Evolutionary conservation across 2,888 invertebrate species (phyloP), one percentile per base, ranked within the genome.

Genomic region (Leptopilina myrica): DNA sequence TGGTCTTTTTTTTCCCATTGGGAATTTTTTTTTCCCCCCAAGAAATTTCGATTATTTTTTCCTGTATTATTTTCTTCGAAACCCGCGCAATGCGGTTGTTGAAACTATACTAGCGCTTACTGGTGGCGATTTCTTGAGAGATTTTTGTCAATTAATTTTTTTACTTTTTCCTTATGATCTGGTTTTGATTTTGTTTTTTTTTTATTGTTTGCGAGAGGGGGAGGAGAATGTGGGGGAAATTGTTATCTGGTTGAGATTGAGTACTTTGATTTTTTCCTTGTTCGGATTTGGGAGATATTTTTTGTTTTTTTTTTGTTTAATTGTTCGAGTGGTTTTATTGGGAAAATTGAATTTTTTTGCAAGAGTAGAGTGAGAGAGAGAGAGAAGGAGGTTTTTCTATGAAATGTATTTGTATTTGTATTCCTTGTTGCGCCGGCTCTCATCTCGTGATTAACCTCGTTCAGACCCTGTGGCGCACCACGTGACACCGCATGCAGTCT

Each of bases 401-500:
- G 8, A 53, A 43, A 73, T 67, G 66, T 49, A 56, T 43, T 66
- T 46, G 79, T 20, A 67, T 64, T 79, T 46, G 78, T 20, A 67
- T 65, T 79, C 82, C 81, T 86, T 86, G 86, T 86, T 87, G 90
- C 90, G 89, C 88, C 89, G 90, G 88, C 90, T 89, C 90, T 86
- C 86, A 86, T 85, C 85, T 86, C 86, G 82, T 87, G 87, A 89
- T 90, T 90, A 90, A 90, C 90, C 90, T 90, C 90, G 89, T 90
- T 90, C 87, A 86, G 87, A 87, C 87, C 88, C 89, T 86, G 88
- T 87, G 88, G 86, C 85, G 83, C 82, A 90, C 90, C 90, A 90
- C 90, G 90, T 90, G 90, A 90, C 84, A 78, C 84, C 79, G 85
- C 84, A 83, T 84, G 81, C 79, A 79, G 80, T 73, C 82, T 84